Conservation (phyloP, 2,113 vertebrate species). For the Eublepharis macularius region DNA sequence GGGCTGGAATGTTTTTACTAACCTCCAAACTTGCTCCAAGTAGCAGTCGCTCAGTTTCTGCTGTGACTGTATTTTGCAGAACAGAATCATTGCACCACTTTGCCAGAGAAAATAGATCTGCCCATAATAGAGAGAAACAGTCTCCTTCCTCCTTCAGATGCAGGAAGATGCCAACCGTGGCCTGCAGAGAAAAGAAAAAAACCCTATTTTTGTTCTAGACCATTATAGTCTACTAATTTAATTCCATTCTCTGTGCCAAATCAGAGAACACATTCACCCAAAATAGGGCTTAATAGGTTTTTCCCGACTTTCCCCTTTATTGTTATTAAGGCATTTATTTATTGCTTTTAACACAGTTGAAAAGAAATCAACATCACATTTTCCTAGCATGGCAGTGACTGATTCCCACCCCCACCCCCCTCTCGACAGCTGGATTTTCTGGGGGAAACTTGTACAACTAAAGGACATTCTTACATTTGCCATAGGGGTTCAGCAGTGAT, state of each 20-base stretch:
- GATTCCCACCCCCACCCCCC: not conserved
- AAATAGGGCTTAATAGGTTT: not conserved
- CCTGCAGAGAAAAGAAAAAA: slow-evolving; percentile 1
- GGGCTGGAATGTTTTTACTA: not conserved
- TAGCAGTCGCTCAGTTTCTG: not conserved
- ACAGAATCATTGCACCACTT: not conserved
- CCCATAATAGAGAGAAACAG: not conserved
- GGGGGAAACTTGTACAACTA: not conserved
- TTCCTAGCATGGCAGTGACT: slow-evolving; percentile 19
- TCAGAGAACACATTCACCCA: slow-evolving; percentile 45
- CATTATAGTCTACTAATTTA: slow-evolving; percentile 57
- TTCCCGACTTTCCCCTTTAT: slow-evolving; percentile 42
- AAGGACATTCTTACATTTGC: not conserved
- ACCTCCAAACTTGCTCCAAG: not conserved
- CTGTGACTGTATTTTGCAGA: not conserved
- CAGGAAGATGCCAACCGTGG: slow-evolving; percentile 9
- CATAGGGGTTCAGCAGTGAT: no score
- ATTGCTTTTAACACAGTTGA: slow-evolving; percentile 61
- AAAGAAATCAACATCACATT: slow-evolving; percentile 65
- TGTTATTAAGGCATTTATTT: slow-evolving; percentile 70
- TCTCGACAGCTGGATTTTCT: fast-evolving
- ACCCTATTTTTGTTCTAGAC: slow-evolving; percentile 53
- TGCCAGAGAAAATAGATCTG: not conserved
- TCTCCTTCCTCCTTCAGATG: slow-evolving; percentile 20
- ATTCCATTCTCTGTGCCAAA: slow-evolving; percentile 60